Percentiles rank a stretch among this genome's conserved stretches.
These are phyloP conservation scores for Trypoxylon attenuatum DNA, from an alignment of 2,888 invertebrate species.

Conservation along the genomic window DNA sequence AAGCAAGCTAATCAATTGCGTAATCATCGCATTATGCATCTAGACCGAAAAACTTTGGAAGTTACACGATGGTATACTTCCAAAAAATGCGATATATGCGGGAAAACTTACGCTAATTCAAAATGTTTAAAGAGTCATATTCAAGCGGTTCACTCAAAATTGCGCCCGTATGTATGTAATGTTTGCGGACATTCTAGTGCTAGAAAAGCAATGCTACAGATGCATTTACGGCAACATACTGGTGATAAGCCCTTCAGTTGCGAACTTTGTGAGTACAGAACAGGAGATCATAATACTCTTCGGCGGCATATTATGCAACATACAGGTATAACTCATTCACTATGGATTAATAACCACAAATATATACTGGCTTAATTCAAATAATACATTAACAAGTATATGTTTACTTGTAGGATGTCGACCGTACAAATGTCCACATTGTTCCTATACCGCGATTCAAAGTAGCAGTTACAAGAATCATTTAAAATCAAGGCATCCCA, in stretches of 20 bases:
- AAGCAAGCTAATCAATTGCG: constrained; percentile 79
- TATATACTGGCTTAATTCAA: neutral
- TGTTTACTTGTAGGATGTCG: constrained; percentile 71
- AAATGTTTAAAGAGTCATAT: constrained; percentile 83
- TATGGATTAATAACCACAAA: no score
- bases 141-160: constrained; percentile 83
- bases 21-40: constrained; percentile 78
- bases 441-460: constrained; percentile 83
- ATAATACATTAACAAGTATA: neutral
- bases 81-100: constrained; percentile 82
- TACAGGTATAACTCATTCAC: constrained; percentile 70
- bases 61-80: constrained; percentile 77
- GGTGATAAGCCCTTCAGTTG: constrained; percentile 87
- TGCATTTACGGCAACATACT: constrained; percentile 85
- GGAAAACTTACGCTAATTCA: constrained; percentile 81
- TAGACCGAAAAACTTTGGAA: constrained; percentile 70
- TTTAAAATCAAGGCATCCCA: constrained; percentile 77
- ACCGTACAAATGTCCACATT: constrained; percentile 81
- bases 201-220: constrained; percentile 82
- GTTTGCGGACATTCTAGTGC: constrained; percentile 85
- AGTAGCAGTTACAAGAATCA: constrained; percentile 81
- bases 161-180: constrained; percentile 84
- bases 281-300: constrained; percentile 86
- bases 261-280: constrained; percentile 81
- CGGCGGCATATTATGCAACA: constrained; percentile 81